phyloP scores from a whole-genome alignment of 2,888 invertebrate genomes.

The Lathronympha strigana region DNA sequence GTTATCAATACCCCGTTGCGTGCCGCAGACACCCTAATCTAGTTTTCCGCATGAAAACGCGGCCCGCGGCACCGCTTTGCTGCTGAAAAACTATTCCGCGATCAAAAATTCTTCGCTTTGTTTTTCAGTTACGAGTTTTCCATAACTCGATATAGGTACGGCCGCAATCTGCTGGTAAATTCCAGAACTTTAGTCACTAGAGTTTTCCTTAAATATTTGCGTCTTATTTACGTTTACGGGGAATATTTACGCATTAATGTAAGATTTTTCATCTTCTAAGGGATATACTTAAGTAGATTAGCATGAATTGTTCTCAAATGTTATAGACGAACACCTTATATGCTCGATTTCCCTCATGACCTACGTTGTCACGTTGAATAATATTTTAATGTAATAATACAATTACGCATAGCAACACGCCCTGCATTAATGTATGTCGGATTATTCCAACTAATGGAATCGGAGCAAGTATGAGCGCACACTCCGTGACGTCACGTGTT shows the following conservation, averaged over 20 bases:
- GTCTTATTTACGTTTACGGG: not conserved
- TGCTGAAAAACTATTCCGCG: slow-evolving; percentile 14
- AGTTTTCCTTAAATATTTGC: not conserved
- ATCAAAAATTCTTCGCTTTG: slow-evolving; percentile 5
- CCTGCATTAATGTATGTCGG: slow-evolving; percentile 5
- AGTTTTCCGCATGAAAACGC: slow-evolving; percentile 37
- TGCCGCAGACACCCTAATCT: slow-evolving; percentile 32
- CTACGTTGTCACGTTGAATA: not conserved
- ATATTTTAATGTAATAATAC: not conserved
- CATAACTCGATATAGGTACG: not conserved
- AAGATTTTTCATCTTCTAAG: too few relatives aligned
- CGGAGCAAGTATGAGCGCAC: slow-evolving; percentile 24
- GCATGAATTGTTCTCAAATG: not conserved
- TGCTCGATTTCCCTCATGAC: not conserved
- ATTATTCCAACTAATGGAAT: slow-evolving; percentile 30
- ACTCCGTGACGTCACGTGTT: slow-evolving; percentile 35
- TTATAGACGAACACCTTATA: not conserved
- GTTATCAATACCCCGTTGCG: slow-evolving; percentile 37
- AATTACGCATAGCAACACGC: slow-evolving; percentile 3
- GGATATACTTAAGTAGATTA: not conserved
- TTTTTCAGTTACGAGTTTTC: slow-evolving; percentile 12
- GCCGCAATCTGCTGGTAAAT: not conserved
- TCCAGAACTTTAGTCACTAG: not conserved
- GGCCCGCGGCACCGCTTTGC: slow-evolving; percentile 19
- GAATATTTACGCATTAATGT: not conserved